Conservation (phyloP, 1,140 invertebrate genomes). For the Bombus consobrinus region DNA sequence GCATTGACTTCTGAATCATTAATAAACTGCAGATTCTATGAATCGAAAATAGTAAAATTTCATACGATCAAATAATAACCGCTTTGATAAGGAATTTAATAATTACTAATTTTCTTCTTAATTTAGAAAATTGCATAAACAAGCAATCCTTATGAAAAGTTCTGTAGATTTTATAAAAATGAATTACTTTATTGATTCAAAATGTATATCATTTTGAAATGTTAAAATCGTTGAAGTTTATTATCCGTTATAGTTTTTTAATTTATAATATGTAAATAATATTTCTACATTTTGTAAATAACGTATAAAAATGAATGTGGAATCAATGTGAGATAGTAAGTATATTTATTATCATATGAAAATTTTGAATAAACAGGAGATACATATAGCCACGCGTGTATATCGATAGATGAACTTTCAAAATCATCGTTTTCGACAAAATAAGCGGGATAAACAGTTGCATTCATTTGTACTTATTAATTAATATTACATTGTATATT, state of each 20-base stretch:
- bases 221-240: background rate
- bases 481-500: slow-evolving; percentile 13
- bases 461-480: slow-evolving; percentile 8
- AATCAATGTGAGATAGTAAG: background rate
- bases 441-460: background rate
- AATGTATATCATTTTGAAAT: background rate
- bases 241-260: background rate
- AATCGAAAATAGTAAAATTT: background rate
- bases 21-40: background rate
- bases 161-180: background rate
- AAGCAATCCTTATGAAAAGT: background rate
- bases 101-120: background rate
- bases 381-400: too few species aligned
- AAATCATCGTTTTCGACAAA: background rate
- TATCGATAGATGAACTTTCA: background rate
- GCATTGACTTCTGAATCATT: background rate
- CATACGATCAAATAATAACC: background rate
- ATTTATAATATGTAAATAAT: background rate
- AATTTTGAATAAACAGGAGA: background rate
- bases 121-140: background rate
- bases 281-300: background rate
- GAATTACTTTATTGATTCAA: background rate
- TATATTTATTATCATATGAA: background rate
- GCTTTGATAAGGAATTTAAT: background rate
- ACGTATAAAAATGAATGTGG: background rate